These are phyloP conservation scores for Macrostomum lignano DNA, from an alignment of 1,140 invertebrate genomes.

Conservation along the genomic window DNA sequence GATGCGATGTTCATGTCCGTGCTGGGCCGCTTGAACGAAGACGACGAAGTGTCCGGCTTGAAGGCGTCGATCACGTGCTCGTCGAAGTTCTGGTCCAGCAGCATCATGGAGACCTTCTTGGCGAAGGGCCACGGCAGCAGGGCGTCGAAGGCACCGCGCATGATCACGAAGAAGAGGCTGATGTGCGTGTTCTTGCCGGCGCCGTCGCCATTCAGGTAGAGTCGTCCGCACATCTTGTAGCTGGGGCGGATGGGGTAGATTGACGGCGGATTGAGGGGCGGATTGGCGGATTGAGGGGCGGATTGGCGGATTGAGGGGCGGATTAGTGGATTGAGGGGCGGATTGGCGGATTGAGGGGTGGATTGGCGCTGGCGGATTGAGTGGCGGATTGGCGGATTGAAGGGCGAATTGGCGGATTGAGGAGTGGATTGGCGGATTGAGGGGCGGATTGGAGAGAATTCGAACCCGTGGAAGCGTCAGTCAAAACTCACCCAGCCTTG, in stretches of 20 bases:
- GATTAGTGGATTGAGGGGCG: too few species aligned
- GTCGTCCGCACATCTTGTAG: slow-evolving; percentile 7
- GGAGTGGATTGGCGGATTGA: too few species aligned
- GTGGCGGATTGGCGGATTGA: too few species aligned
- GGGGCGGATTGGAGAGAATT: too few species aligned
- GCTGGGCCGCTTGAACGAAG: slow-evolving; percentile 10
- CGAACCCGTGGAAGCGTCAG: too few species aligned
- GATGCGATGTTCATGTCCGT: slow-evolving; percentile 12
- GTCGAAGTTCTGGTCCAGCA: slow-evolving; percentile 13
- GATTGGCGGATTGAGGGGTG: not conserved
- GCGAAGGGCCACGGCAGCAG: slow-evolving; percentile 20
- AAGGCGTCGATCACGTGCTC: slow-evolving; percentile 1
- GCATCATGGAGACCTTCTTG: slow-evolving; percentile 17
- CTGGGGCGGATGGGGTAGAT: slow-evolving; percentile 8
- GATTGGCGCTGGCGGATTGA: too few species aligned
- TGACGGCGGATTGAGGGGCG: too few species aligned
- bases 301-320: too few species aligned
- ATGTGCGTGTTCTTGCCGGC: slow-evolving; percentile 6
- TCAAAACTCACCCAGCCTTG: too few species aligned
- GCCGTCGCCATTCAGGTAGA: slow-evolving; percentile 8
- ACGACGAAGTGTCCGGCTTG: not conserved
- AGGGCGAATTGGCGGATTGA: too few species aligned
- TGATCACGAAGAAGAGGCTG: slow-evolving; percentile 7
- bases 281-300: too few species aligned
- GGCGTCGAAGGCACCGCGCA: slow-evolving; percentile 16